Base-by-base conservation (phyloP, 1,140 invertebrate genomes). In the Asobara japonica region DNA sequence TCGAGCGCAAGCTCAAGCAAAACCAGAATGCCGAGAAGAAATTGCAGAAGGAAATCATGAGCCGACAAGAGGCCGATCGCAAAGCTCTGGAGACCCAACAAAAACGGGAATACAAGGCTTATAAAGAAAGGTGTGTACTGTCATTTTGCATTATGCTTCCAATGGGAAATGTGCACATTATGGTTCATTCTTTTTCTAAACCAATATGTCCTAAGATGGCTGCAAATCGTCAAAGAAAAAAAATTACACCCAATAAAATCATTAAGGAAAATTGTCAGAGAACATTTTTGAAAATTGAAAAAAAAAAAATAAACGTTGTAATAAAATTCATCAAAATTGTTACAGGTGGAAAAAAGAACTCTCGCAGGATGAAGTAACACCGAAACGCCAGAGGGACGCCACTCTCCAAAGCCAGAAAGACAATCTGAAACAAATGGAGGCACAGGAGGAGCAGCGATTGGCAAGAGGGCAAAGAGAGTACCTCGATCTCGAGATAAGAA, bases 81-180 rank as follows among this genome's bases (percentile, higher is more conserved):
- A 96, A 96, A 84, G 93, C 92, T 36, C 96, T 97, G 81, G 94
- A 96, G 84, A 89, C 93, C 70, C 94, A 97, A 79, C 96, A 97
- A 87, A 98, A 99, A 88, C 95, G 95, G 83, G 97, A 99, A 86
- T 99, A 99, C 89, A 99, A 99, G 89, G 93, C 93, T 51, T 98
- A 96, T 84, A 99, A 99, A 89, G 98, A 99, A 83, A 89, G 95
- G n/a, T n/a, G n/a, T n/a, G n/a, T n/a, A n/a, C n/a, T n/a, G n/a
- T n/a, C 8, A n/a, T n/a, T n/a, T n/a, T n/a, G n/a, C n/a, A n/a
- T n/a, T n/a, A n/a, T n/a, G n/a, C n/a, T n/a, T n/a, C n/a, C n/a
- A n/a, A n/a, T n/a, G n/a, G n/a, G n/a, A n/a, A n/a, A n/a, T n/a
- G n/a, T n/a, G n/a, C n/a, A n/a, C n/a, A n/a, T n/a, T n/a, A n/a